Conservation (phyloP, 2,797 vertebrate genomes). For the Sternotherus odoratus region DNA sequence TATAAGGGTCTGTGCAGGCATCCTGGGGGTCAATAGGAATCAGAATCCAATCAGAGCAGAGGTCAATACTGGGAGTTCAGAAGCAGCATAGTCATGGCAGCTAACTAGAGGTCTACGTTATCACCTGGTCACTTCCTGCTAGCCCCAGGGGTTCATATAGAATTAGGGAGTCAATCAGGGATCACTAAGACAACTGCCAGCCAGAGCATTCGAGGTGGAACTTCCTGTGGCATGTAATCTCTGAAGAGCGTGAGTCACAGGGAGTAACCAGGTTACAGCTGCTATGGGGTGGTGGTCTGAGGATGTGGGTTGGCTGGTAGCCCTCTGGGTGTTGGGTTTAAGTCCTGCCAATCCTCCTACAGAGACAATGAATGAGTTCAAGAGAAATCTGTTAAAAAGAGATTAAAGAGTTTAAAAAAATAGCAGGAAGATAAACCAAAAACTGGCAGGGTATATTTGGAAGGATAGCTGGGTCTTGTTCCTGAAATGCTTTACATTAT, state of each 20-base stretch:
- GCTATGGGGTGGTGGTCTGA: background rate
- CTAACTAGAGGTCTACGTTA: background rate
- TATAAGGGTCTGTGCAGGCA: background rate
- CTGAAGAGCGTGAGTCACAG: background rate
- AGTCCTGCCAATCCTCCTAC: background rate
- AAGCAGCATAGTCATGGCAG: background rate
- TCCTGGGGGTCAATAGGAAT: background rate
- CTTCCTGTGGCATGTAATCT: background rate
- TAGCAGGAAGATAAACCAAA: conserved; percentile 58
- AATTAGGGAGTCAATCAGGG: background rate
- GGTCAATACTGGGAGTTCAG: background rate
- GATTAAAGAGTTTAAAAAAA: background rate
- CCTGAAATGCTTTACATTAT: conserved; percentile 2
- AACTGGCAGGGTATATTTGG: background rate
- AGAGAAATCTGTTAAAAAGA: background rate
- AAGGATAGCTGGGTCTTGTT: conserved; percentile 39
- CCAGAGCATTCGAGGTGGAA: background rate
- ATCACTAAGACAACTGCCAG: background rate
- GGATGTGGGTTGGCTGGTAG: background rate
- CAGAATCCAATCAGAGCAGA: background rate
- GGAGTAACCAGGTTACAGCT: background rate
- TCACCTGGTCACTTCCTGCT: too few species aligned
- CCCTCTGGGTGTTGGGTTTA: background rate
- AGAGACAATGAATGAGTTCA: background rate
- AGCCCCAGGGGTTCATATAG: too few species aligned